Base-by-base conservation (phyloP, 1,140 invertebrate species). In the Pseudomyrmex cubaensis region DNA sequence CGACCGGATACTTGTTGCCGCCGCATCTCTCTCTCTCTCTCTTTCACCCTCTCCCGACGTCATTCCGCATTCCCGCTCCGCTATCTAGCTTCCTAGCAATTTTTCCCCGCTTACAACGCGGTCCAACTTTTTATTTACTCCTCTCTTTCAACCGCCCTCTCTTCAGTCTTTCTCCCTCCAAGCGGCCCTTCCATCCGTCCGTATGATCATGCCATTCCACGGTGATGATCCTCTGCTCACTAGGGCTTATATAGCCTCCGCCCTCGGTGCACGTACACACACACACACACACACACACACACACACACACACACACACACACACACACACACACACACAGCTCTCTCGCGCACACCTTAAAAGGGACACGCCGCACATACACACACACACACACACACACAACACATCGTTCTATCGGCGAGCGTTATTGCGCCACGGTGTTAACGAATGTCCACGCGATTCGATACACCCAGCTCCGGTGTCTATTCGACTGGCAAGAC, bases 121-220 rank as follows among this genome's bases (percentile, higher is more conserved):
- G 61, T 67, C 64, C 62, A 82, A 76, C 84, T 84, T 80, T 85
- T 87, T 66, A 54, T 80, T 87, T 67, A 62, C 61, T 87, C 54
- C 22, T 83, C 77, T 83, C 73, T 83, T 70, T 84, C 61, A 75
- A 66, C 61, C 80, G 76, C 69, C 63, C 69, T 69, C 61, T 77
- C 35, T 35, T 35, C 74, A 73, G 64, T 69, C 74, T 62, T 59
- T 77, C 82, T 72, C 59, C 64, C 77, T 77, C 64, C 66, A 84
- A 77, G 35, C 70, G 74, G 74, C 50, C 85, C 75, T 84, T 85
- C 85, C 77, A 75, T 87, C 82, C 84, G 84, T 70, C 87, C 85
- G 88, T 90, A 90, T 89, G 84, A 91, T 91, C 89, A 82, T 91
- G 88, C 91, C 89, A 90, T 92, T 92, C 89, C 88, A 90, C 87